Evolutionary conservation across 2,888 invertebrate genomes (phyloP).

Genomic region (Herminia tarsipennalis): DNA sequence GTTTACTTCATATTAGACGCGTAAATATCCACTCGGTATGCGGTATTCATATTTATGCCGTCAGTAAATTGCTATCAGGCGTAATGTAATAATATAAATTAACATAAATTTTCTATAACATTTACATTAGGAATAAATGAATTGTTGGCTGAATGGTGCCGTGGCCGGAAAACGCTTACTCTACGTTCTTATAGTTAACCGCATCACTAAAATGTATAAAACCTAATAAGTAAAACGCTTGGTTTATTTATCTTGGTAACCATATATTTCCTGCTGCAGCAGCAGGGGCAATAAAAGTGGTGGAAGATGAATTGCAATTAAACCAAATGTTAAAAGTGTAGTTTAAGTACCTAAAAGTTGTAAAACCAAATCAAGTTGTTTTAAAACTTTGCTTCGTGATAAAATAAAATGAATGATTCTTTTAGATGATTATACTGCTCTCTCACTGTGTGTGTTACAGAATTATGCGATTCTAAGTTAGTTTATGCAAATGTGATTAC

Average conservation of each 20-base stretch:
- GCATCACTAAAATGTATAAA: slow-evolving; percentile 25
- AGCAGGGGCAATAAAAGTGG: slow-evolving; percentile 27
- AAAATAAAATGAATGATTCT: too few relatives aligned
- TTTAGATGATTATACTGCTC: too few relatives aligned
- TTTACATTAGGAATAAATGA: slow-evolving; percentile 81
- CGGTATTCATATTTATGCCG: slow-evolving; percentile 73
- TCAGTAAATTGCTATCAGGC: slow-evolving; percentile 71
- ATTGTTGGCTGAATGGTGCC: slow-evolving; percentile 61
- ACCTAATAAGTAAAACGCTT: slow-evolving; percentile 25
- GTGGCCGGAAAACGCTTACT: slow-evolving; percentile 29
- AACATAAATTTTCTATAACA: slow-evolving; percentile 83
- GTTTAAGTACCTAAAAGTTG: too few relatives aligned
- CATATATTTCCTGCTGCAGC: slow-evolving; percentile 30
- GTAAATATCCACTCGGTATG: slow-evolving; percentile 62
- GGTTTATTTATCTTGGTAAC: slow-evolving; percentile 35
- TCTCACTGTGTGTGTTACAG: too few relatives aligned
- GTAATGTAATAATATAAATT: slow-evolving; percentile 81
- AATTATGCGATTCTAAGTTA: too few relatives aligned
- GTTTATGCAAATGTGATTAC: too few relatives aligned
- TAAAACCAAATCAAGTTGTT: too few relatives aligned
- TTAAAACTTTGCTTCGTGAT: too few relatives aligned
- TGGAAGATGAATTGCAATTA: slow-evolving; percentile 25
- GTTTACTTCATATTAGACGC: slow-evolving; percentile 53
- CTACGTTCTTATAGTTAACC: slow-evolving; percentile 26
- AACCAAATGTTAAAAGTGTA: slow-evolving; percentile 26